Conservation (phyloP, 2,797 vertebrate genomes). For the Ataeniobius toweri region DNA sequence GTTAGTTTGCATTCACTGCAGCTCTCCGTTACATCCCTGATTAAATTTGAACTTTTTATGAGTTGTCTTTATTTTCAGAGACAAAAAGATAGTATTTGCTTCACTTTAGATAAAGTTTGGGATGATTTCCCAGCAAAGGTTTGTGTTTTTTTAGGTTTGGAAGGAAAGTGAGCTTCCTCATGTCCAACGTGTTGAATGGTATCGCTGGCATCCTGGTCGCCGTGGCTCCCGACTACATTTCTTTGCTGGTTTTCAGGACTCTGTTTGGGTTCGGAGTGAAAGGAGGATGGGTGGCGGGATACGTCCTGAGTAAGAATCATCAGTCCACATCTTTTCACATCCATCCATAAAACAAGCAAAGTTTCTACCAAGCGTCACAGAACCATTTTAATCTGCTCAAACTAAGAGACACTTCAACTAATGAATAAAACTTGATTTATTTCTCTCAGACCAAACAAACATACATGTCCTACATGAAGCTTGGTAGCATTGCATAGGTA, state of each 20-base stretch:
- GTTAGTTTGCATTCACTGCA: conserved; percentile 60
- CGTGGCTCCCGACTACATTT: conserved; percentile 85
- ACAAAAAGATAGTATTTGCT: too few species aligned
- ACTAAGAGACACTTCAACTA: too few species aligned
- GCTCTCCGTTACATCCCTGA: background rate
- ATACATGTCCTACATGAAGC: too few species aligned
- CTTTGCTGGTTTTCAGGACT: conserved; percentile 89
- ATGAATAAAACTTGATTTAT: too few species aligned
- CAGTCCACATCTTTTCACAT: background rate
- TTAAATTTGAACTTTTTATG: too few species aligned
- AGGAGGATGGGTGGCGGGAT: conserved; percentile 92
- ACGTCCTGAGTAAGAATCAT: conserved; percentile 88
- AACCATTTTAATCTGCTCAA: too few species aligned
- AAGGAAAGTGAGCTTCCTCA: conserved; percentile 87
- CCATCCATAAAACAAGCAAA: background rate
- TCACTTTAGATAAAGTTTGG: too few species aligned
- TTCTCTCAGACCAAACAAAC: too few species aligned
- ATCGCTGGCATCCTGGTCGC: conserved; percentile 89
- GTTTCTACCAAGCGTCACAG: background rate
- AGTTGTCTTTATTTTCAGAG: too few species aligned
- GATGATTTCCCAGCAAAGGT: background rate
- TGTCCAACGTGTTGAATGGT: conserved; percentile 86
- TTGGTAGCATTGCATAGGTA: too few species aligned
- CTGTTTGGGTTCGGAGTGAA: conserved; percentile 92
- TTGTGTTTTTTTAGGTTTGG: conserved; percentile 83